These are phyloP conservation scores for Dendrolimus kikuchii DNA, from an alignment of 1,140 invertebrate genomes.

Conservation along the genomic window DNA sequence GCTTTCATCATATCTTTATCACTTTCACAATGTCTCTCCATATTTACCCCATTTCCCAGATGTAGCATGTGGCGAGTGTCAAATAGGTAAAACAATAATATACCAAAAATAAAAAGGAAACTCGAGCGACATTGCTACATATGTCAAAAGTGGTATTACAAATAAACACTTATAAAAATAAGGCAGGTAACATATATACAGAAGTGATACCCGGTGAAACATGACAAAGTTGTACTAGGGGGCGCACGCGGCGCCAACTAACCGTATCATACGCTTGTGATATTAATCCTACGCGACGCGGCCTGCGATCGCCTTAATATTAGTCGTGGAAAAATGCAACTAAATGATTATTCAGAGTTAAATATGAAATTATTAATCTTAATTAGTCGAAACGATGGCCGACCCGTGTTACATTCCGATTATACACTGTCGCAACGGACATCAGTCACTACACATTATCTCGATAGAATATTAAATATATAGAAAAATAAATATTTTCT, in stretches of 20 bases:
- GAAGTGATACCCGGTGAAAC: constrained; percentile 58
- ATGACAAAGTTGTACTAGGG: constrained; percentile 62
- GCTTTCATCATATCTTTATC: constrained; percentile 71
- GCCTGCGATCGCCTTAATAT: no score
- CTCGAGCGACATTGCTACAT: constrained; percentile 71
- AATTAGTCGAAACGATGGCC: constrained; percentile 43
- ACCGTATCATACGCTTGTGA: no score
- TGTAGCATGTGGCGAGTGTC: constrained; percentile 70
- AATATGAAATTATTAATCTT: constrained; percentile 55
- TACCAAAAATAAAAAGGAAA: constrained; percentile 55
- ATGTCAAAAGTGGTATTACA: constrained; percentile 75
- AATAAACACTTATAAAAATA: constrained; percentile 71
- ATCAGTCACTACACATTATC: constrained; percentile 69
- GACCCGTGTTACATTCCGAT: constrained; percentile 41
- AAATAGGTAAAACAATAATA: constrained; percentile 57
- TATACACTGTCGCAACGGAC: constrained; percentile 56
- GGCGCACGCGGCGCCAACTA: no score
- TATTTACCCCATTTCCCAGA: constrained; percentile 75
- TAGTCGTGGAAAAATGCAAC: constrained; percentile 27
- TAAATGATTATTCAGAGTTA: constrained; percentile 49
- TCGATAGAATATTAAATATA: constrained; percentile 70
- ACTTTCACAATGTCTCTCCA: constrained; percentile 77
- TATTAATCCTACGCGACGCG: no score
- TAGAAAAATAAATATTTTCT: constrained; percentile 72
- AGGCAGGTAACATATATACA: constrained; percentile 67